Base-by-base conservation (phyloP, 2,113 vertebrate genomes). In the Phalacrocorax carbo region DNA sequence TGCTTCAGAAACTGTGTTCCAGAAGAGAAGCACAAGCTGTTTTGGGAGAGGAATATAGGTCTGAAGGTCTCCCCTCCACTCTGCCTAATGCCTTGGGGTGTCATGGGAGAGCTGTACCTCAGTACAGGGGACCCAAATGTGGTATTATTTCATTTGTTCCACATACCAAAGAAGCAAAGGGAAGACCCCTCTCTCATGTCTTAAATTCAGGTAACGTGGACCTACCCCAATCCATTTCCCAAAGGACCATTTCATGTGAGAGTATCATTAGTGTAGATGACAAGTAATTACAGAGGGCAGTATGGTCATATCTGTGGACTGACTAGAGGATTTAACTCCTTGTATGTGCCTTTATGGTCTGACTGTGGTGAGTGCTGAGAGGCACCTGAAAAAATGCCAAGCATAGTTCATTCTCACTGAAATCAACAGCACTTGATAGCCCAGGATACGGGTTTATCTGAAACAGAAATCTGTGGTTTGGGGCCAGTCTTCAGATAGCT, bases 341-440 rank as follows among this genome's bases (percentile, higher is more conserved):
- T 0, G 0, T 68, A 48, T 5, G 9, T 40, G 57, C 36, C 22
- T 29, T 64, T 11, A 4, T 19, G 36, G 25, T 69, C 71, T 86
- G 75, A 55, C 14, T 80, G 55, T 6, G 7, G 9, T 23, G 32
- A 29, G 10, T 36, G 29, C 38, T 29, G 46, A 58, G 61, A 86
- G 8, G 26, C 54, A 61, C 36, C 11, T 54, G 58, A 54, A 46
- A 57, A 77, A 65, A 20, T 86, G 34, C 38, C 23, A 57, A 51
- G 42, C 7, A 1, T 42, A 38, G 44, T 25, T 83, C 6, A 4
- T 34, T 65, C 36, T 44, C 7, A 27, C 23, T 48, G 62, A 65
- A 81, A 61, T 57, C 26, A 42, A 65, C 64, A 65, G 9, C 36
- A 42, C 23, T 44, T 60, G 29, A 9, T 79, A 55, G 32, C 26